Conservation (phyloP, 2,888 invertebrate genomes). For the Cacoxenus indagator region DNA sequence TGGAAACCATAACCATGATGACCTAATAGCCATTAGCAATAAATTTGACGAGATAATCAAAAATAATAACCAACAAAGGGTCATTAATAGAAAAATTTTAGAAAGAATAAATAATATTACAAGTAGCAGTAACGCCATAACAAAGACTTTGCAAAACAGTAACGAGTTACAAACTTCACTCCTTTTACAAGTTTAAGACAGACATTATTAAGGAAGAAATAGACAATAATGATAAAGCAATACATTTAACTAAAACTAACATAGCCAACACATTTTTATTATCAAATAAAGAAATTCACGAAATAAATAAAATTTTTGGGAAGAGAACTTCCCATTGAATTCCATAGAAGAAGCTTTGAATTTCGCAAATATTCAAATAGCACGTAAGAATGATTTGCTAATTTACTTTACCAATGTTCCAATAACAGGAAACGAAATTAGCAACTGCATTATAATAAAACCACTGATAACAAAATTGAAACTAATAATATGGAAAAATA, state of each 20-base stretch:
- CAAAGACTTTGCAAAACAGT: constrained; percentile 11
- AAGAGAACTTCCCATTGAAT: constrained; percentile 27
- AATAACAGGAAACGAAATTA: no score
- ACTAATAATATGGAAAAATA: constrained; percentile 30
- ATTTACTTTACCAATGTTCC: no score
- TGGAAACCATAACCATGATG: background rate
- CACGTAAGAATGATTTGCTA: background rate
- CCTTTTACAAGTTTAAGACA: constrained; percentile 17
- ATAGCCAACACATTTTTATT: constrained; percentile 30
- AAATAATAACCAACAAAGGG: constrained; percentile 31
- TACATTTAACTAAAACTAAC: constrained; percentile 30
- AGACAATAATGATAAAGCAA: constrained; percentile 24
- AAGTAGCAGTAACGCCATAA: background rate
- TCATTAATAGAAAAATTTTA: constrained; percentile 27
- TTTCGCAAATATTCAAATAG: background rate
- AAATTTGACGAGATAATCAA: constrained; percentile 31
- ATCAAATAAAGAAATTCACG: background rate
- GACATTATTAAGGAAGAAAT: constrained; percentile 31
- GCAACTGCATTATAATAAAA: no score
- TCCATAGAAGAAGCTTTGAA: constrained; percentile 34
- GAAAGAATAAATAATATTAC: constrained; percentile 13
- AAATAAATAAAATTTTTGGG: background rate
- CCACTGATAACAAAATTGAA: background rate
- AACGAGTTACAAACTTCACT: constrained; percentile 3
- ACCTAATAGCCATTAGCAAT: background rate